Percentiles rank a stretch among this genome's conserved stretches.
Conservation (phyloP, 2,888 invertebrate genomes). For the Clanis bilineata region DNA sequence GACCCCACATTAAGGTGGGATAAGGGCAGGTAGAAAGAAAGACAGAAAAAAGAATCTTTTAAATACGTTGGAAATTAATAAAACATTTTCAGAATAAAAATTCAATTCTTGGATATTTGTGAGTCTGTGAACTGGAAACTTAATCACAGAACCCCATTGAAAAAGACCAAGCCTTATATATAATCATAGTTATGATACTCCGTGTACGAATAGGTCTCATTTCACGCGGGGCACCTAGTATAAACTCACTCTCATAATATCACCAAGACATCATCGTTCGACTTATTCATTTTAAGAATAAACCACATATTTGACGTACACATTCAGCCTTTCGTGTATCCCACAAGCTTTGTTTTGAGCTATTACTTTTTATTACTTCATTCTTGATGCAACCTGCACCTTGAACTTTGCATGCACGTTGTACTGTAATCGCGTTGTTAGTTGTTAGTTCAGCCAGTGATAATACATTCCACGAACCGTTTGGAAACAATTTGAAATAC, state of each 20-base stretch:
- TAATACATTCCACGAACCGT: neutral
- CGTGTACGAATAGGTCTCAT: no score
- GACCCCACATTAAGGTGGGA: no score
- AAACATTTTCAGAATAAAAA: no score
- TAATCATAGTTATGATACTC: no score
- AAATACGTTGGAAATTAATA: no score
- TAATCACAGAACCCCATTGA: no score
- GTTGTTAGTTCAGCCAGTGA: neutral
- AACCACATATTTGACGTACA: neutral
- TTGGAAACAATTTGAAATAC: neutral
- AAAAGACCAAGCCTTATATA: no score
- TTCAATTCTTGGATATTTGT: no score
- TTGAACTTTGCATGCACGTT: slow-evolving; percentile 52
- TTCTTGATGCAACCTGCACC: slow-evolving; percentile 55
- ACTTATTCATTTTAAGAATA: neutral
- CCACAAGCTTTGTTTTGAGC: slow-evolving; percentile 16
- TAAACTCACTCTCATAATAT: neutral
- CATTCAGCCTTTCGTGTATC: neutral
- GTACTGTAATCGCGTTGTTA: slow-evolving; percentile 15
- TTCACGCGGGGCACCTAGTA: neutral
- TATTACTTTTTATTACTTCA: slow-evolving; percentile 48
- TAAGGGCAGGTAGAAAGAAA: no score
- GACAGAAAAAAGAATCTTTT: no score
- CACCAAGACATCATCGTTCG: neutral
- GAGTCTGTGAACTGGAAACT: no score